Conservation (phyloP, 2,113 vertebrate genomes). For the Psephotus haematonotus region DNA sequence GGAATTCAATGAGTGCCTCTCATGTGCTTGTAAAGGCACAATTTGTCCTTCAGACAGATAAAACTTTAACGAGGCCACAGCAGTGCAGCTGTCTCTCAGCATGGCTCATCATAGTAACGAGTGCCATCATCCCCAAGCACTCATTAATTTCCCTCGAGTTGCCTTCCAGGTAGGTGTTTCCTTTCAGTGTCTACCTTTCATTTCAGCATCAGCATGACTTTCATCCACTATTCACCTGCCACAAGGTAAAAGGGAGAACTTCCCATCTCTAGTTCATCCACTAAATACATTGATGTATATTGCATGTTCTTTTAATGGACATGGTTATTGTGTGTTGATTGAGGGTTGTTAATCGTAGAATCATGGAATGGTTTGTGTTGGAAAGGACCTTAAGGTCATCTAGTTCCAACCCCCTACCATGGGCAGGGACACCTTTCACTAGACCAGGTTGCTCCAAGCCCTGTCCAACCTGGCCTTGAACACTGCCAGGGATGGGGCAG, state of each 20-base stretch:
- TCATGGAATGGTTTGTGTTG: background rate
- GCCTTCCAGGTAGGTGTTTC: background rate
- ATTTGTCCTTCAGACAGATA: background rate
- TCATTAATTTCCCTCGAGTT: background rate
- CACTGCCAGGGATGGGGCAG: background rate
- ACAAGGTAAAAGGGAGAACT: background rate
- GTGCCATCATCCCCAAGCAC: background rate
- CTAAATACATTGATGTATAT: accelerated
- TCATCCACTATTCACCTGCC: background rate
- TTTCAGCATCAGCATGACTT: background rate
- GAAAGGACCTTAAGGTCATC: background rate
- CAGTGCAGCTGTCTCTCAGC: background rate
- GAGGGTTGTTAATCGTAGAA: background rate
- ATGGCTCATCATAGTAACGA: background rate
- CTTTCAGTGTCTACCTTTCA: background rate
- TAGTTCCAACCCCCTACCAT: background rate
- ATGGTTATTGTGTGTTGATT: background rate
- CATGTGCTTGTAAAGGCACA: background rate
- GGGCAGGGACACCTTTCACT: background rate
- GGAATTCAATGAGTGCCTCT: background rate
- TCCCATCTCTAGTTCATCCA: background rate
- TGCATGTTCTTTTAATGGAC: background rate
- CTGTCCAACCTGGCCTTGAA: background rate
- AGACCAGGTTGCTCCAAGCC: background rate
- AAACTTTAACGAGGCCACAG: background rate